Evolutionary conservation across 2,113 vertebrate genomes (phyloP).

Genomic region (Vidua macroura): DNA sequence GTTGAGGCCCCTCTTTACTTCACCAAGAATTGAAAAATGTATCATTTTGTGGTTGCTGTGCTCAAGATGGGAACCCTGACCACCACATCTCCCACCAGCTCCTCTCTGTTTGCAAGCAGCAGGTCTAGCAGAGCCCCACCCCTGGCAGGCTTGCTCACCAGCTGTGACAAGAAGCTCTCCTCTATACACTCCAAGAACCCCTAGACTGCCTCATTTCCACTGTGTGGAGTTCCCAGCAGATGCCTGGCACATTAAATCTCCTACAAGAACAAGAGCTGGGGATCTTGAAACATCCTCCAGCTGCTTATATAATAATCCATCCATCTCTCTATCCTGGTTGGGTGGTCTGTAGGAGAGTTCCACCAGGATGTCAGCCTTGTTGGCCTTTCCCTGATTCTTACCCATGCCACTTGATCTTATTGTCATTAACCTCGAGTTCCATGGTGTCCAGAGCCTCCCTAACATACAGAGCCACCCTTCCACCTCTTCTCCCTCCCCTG

Average conservation of each 20-base stretch:
- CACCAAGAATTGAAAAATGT: background rate
- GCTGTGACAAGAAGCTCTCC: background rate
- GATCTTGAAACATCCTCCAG: background rate
- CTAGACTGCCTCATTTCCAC: background rate
- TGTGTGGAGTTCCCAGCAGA: background rate
- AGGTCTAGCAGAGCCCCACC: background rate
- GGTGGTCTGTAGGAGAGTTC: background rate
- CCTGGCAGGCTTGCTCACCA: accelerated
- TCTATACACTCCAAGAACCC: background rate
- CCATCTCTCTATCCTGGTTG: background rate
- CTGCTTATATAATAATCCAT: background rate
- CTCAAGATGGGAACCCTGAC: background rate
- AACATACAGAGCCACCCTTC: background rate
- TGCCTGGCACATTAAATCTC: background rate
- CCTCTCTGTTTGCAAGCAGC: background rate
- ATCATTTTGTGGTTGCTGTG: background rate
- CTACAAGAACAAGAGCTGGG: background rate
- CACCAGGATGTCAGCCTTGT: background rate
- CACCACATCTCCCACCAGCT: background rate
- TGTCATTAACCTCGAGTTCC: background rate
- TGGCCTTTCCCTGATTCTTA: background rate
- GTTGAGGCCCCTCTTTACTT: background rate
- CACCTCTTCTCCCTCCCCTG: background rate
- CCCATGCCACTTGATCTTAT: background rate
- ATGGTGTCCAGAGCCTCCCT: too few species aligned